Evolutionary conservation across 1,140 invertebrate species (phyloP).

Genomic region (Drosophila dunni): DNA sequence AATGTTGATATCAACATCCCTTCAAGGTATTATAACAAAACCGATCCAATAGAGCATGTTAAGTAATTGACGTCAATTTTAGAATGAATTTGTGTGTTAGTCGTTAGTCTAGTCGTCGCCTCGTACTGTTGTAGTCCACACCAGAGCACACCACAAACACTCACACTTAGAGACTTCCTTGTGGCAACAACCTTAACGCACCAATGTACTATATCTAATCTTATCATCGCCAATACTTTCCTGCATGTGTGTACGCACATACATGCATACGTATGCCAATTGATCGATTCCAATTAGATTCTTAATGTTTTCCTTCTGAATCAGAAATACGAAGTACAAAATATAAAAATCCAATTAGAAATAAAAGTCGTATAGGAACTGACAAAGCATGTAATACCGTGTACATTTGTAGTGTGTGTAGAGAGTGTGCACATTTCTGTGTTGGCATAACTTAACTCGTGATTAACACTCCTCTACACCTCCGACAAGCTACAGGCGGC

Average conservation of each 20-base stretch:
- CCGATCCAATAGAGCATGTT: slow-evolving; percentile 30
- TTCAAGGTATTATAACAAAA: slow-evolving; percentile 8
- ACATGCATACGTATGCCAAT: slow-evolving; percentile 28
- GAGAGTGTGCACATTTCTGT: slow-evolving; percentile 47
- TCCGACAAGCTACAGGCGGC: slow-evolving; percentile 65
- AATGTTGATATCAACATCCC: slow-evolving; percentile 5
- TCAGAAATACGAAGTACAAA: slow-evolving; percentile 34
- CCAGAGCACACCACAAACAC: background rate
- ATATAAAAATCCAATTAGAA: background rate
- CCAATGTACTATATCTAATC: slow-evolving; percentile 42
- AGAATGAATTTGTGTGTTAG: slow-evolving; percentile 32
- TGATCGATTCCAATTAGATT: slow-evolving; percentile 73
- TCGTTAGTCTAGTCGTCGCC: slow-evolving; percentile 9
- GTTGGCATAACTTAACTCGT: slow-evolving; percentile 60
- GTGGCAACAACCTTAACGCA: slow-evolving; percentile 40
- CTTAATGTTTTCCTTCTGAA: slow-evolving; percentile 39
- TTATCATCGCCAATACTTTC: slow-evolving; percentile 45
- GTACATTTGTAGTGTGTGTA: slow-evolving; percentile 21
- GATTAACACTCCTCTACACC: slow-evolving; percentile 52
- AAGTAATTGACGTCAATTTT: slow-evolving; percentile 34
- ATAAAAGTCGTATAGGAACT: background rate
- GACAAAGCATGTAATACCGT: slow-evolving; percentile 3
- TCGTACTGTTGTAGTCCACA: background rate
- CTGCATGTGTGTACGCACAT: slow-evolving; percentile 10
- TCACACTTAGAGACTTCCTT: slow-evolving; percentile 23